Evolutionary conservation across 2,113 vertebrate species (phyloP).

Genomic region (Engystomops pustulosus): DNA sequence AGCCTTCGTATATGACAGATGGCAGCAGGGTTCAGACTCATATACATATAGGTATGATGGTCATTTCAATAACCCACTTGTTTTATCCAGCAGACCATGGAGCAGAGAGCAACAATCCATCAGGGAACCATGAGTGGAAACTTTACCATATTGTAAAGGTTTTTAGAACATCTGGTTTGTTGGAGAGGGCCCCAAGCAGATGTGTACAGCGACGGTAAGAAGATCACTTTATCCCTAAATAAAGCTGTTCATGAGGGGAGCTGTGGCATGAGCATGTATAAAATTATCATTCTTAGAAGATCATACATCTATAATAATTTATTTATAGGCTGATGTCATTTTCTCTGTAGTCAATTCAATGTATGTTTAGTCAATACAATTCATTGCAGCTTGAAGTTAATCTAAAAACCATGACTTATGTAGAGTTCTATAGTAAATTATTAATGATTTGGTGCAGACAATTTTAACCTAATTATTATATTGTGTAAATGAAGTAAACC

Average conservation of each 20-base stretch:
- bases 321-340: background rate
- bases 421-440: background rate
- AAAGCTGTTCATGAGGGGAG: background rate
- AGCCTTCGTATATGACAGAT: constrained; percentile 48
- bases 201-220: background rate
- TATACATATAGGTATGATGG: constrained; percentile 33
- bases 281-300: background rate
- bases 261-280: background rate
- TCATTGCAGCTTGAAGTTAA: background rate
- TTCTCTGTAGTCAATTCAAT: background rate
- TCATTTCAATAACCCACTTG: constrained; percentile 43
- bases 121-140: constrained; percentile 41
- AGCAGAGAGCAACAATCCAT: constrained; percentile 35
- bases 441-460: background rate
- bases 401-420: background rate
- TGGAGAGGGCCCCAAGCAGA: constrained; percentile 49
- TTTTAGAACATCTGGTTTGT: constrained; percentile 50
- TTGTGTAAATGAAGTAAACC: background rate
- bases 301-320: background rate
- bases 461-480: background rate
- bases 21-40: constrained; percentile 21
- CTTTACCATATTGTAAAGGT: constrained; percentile 44
- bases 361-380: background rate
- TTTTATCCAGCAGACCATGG: constrained; percentile 45
- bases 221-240: constrained; percentile 26